phyloP scores from a whole-genome alignment of 2,888 invertebrate species.

The Lasioglossum zephyrum region DNA sequence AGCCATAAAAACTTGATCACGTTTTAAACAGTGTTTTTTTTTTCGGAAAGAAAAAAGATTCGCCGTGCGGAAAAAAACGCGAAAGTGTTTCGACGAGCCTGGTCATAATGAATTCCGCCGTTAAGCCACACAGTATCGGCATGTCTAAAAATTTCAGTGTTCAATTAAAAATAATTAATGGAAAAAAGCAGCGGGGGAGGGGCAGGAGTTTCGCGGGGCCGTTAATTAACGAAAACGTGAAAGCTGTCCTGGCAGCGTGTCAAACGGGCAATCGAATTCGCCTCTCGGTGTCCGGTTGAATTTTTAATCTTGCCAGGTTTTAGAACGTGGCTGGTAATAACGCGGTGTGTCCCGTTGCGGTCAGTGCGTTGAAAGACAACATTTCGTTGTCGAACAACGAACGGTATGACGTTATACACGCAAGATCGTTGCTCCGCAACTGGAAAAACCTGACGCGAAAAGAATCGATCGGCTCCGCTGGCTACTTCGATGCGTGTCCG shows the following conservation, averaged over 20 bases:
- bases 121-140: neutral
- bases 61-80: neutral
- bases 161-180: slow-evolving; percentile 14
- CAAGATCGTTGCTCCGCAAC: slow-evolving; percentile 22
- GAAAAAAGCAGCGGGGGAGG: neutral
- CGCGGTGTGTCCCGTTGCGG: slow-evolving; percentile 1
- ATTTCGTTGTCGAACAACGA: slow-evolving; percentile 3
- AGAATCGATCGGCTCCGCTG: slow-evolving; percentile 16
- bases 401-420: neutral
- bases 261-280: slow-evolving; percentile 17
- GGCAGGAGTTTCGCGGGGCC: neutral
- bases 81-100: neutral
- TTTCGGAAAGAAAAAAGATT: neutral
- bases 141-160: neutral
- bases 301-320: slow-evolving; percentile 8
- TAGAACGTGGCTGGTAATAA: neutral
- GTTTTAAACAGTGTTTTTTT: neutral
- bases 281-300: neutral
- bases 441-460: slow-evolving; percentile 45
- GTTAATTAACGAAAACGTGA: slow-evolving; percentile 8
- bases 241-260: slow-evolving; percentile 6
- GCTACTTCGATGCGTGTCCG: slow-evolving; percentile 42
- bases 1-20: neutral
- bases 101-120: neutral
- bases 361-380: slow-evolving; percentile 14